phyloP scores from a whole-genome alignment of 2,888 invertebrate species.

The Sthenelais limicola region DNA sequence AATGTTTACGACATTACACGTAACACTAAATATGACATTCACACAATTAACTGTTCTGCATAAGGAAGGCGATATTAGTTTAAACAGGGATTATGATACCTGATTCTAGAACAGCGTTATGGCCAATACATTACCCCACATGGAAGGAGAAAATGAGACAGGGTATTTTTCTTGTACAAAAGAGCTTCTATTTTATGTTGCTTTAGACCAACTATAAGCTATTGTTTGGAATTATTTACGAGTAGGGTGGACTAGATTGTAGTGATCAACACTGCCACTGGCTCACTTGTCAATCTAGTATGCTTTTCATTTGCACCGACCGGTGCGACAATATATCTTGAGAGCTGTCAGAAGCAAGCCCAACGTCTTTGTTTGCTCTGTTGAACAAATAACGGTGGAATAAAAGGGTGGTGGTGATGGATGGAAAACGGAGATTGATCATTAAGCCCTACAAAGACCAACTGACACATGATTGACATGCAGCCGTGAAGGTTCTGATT shows the following conservation, averaged over 20 bases:
- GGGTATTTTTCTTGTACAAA: background rate
- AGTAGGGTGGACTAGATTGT: background rate
- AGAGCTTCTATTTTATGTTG: too few relatives aligned
- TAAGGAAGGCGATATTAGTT: too few relatives aligned
- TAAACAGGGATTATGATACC: too few relatives aligned
- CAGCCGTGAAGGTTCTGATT: slow-evolving; percentile 67
- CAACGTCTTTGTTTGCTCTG: slow-evolving; percentile 66
- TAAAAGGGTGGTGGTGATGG: slow-evolving; percentile 65
- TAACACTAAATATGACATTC: too few relatives aligned
- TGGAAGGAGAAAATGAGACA: background rate
- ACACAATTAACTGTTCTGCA: too few relatives aligned
- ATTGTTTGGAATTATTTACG: background rate
- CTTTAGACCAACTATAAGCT: too few relatives aligned
- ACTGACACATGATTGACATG: slow-evolving; percentile 70
- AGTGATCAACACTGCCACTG: background rate
- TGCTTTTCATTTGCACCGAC: slow-evolving; percentile 43
- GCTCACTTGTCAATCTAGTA: slow-evolving; percentile 39
- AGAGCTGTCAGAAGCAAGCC: slow-evolving; percentile 59
- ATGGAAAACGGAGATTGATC: slow-evolving; percentile 66
- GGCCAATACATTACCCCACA: too few relatives aligned
- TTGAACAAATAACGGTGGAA: slow-evolving; percentile 69
- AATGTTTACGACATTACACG: too few relatives aligned
- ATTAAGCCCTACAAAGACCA: slow-evolving; percentile 66
- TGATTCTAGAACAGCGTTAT: too few relatives aligned
- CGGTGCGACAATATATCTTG: slow-evolving; percentile 54